These are phyloP conservation scores for Polyommatus iphigenia DNA, from an alignment of 2,888 invertebrate species.

Conservation along the genomic window DNA sequence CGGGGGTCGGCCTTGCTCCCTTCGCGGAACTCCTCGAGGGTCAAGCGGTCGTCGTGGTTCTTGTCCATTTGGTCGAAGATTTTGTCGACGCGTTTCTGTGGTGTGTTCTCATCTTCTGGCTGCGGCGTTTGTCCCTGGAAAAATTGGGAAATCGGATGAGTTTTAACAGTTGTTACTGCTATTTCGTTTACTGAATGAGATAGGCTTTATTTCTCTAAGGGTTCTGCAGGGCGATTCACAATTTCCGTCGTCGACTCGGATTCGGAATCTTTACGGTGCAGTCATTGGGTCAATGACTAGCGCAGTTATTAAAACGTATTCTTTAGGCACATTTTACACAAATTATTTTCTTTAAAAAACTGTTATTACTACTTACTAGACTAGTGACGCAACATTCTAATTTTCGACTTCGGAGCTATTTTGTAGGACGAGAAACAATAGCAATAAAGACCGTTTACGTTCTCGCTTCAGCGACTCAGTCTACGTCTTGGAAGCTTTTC, in stretches of 20 bases:
- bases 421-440: slow-evolving; percentile 1
- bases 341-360: background rate
- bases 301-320: background rate
- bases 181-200: background rate
- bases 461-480: slow-evolving; percentile 7
- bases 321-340: background rate
- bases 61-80: slow-evolving; percentile 99
- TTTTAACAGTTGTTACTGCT: background rate
- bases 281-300: too few relatives aligned
- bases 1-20: slow-evolving; percentile 99
- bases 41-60: slow-evolving; percentile 97
- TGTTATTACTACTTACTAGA: background rate
- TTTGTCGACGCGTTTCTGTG: slow-evolving; percentile 97
- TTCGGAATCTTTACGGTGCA: too few relatives aligned
- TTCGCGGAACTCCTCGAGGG: slow-evolving; percentile 97
- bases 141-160: background rate
- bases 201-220: too few relatives aligned
- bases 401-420: background rate
- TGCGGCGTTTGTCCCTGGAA: slow-evolving; percentile 93
- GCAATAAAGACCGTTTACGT: slow-evolving; percentile 14
- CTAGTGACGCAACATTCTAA: background rate
- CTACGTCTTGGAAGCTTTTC: slow-evolving; percentile 4
- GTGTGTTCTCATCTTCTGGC: slow-evolving; percentile 94
- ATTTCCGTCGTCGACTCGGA: too few relatives aligned
- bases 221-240: too few relatives aligned